Evolutionary conservation across 2,888 invertebrate species (phyloP), one percentile per base, ranked within the genome.

Genomic region (Tanytarsus gracilentus): DNA sequence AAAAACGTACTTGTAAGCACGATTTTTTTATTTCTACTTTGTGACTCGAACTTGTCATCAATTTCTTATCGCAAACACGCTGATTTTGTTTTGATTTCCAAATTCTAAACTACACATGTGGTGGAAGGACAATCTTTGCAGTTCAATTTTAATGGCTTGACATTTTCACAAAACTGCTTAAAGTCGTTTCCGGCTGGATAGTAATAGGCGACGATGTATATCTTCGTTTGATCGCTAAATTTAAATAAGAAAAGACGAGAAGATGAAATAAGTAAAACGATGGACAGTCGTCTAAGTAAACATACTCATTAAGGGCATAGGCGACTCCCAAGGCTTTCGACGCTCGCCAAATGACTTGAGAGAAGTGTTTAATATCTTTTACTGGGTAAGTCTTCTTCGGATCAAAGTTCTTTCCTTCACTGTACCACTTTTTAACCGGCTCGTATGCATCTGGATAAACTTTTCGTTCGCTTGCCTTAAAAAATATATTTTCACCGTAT

Each of bases 311-410:
- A 2, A 66, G 78, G 0, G 86, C 83, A 66, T 85, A 79, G 2
- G 86, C 91, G 0, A 90, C 81, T 1, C 92, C 92, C 14, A 92
- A 70, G 67, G 87, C 84, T 61, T 77, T 80, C 61, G 82, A 83
- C 49, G 79, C 81, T 66, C 83, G 83, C 90, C 91, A 91, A 33
- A 88, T 77, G 6, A 89, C 81, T 74, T 89, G 88, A 0, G 85
- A 81, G 68, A 88, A 88, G 69, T 88, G 88, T 25, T 88, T 88
- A 66, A 84, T 80, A 62, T 79, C 79, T 51, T 83, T 71, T 63
- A 78, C 78, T 6, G 74, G 76, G 18, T 33, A 49, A 9, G 3
- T 36, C 23, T 21, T 0, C 84, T 84, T 65, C 84, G 84, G 64
- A 69, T 76, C 74, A 66, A 84, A 83, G 64, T 80, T 77, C 64